Evolutionary conservation across 2,888 invertebrate species (phyloP).

Genomic region (Seira ritae): DNA sequence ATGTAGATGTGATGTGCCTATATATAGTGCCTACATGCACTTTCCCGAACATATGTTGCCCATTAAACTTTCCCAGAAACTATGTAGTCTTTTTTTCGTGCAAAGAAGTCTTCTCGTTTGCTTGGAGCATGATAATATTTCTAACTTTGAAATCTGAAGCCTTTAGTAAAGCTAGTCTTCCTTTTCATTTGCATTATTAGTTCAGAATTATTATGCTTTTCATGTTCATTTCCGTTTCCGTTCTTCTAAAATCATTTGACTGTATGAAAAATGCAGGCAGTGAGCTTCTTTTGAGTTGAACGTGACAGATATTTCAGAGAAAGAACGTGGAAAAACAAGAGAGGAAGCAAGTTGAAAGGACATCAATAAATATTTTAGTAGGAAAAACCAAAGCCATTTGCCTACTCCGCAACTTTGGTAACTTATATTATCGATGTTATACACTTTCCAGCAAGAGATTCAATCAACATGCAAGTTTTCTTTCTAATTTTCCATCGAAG

Average conservation of each 20-base stretch:
- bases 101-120: too few species aligned
- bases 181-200: neutral
- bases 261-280: neutral
- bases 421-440: too few species aligned
- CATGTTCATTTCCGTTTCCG: neutral
- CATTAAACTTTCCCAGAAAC: constrained; percentile 29
- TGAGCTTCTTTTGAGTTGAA: neutral
- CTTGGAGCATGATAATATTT: too few species aligned
- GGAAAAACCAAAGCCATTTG: neutral
- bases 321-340: neutral
- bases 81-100: neutral
- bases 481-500: too few species aligned
- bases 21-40: neutral
- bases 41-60: constrained; percentile 34
- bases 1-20: too few species aligned
- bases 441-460: too few species aligned
- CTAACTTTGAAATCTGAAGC: too few species aligned
- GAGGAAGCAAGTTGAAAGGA: neutral
- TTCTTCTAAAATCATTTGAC: neutral
- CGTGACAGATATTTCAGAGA: too few species aligned
- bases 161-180: too few species aligned
- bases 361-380: constrained; percentile 11
- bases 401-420: too few species aligned
- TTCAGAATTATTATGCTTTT: constrained; percentile 1
- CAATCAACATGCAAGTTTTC: too few species aligned